Base-by-base conservation (phyloP, 2,888 invertebrate species). In the Melinaea marsaeus region DNA sequence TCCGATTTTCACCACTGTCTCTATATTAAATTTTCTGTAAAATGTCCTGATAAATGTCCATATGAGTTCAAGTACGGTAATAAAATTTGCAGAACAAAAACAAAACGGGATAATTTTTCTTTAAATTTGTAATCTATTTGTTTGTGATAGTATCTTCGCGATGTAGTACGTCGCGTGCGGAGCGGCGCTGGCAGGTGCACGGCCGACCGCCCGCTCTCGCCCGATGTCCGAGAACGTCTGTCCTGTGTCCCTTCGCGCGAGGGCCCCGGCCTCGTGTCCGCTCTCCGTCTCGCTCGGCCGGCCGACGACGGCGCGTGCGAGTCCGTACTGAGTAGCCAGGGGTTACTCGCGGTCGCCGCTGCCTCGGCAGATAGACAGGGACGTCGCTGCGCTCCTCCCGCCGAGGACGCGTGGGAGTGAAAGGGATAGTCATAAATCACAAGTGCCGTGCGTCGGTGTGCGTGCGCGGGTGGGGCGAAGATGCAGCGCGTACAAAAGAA, bases 171-270 rank as follows among this genome's bases (percentile, higher is more conserved):
- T 86, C 78, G 84, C 80, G 86, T 83, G 81, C 80, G 76, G 80
- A 83, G 74, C 83, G 83, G 80, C 81, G 79, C 79, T 76, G 82
- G 86, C 88, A 88, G 88, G 88, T 86, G 89, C 85, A 77, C 85
- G 84, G 86, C 86, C 88, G 85, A 85, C 85, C 90, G 88, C 88
- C 91, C 89, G 90, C 90, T 89, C 91, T 86, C 89, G 91, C 87
- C 90, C 88, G 91, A 78, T 91, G 91, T 91, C 91, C 91, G 89
- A 90, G 89, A 89, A 87, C 91, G 91, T 91, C 91, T 91, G 91
- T 88, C 91, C 90, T 85, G 85, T 90, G 90, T 91, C 90, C 91
- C 91, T 90, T 90, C 79, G 82, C 86, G 85, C 89, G 87, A 89
- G 88, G 88, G 88, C 89, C 87, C 83, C 83, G 86, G 86, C 85